Base-by-base conservation (phyloP, 2,113 vertebrate species). In the Zosterops lateralis region DNA sequence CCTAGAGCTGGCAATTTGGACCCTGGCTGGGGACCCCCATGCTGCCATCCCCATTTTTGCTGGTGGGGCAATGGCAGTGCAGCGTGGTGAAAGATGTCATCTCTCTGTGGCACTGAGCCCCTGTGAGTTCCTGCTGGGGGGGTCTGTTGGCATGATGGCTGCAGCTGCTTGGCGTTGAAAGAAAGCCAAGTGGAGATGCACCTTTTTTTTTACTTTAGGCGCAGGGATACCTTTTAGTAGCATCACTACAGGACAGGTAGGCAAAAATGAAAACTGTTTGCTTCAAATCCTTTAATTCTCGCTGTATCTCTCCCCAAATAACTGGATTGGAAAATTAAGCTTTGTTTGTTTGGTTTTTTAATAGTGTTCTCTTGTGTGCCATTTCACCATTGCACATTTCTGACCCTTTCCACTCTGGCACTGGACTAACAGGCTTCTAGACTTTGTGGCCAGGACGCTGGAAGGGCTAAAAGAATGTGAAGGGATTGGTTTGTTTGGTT, bases 21-120 rank as follows among this genome's bases (percentile, higher is more conserved):
- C 17, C 3, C 8, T n/a, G 67, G 7, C n/a, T 84, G 45, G n/a
- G 12, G 16, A 71, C 15, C 14, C 4, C 1, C 12, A 10, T 82
- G 50, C 21, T 0, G 0, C 36, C 1, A 0, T n/a, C 48, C 21
- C 24, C 0, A 0, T 65, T 73, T 73, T 68, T 79, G 36, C 71
- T 60, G 31, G 7, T 1, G 3, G 32, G 36, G 34, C 44, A 40
- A 24, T 20, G 17, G 45, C 54, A 60, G 28, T 0, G 1, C 17
- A 34, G 36, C 0, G 0, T 4, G 0, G 22, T 60, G 22, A 72
- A 79, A 57, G 66, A 61, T 53, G 45, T 61, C 40, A 36, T 50
- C 58, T 82, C 56, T 24, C 42, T 1, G 2, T 67, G 40, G 14
- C 1, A 2, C 54, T 38, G 50, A 72, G 44, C 40, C 47, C 44